Percentiles rank a stretch among this genome's conserved stretches.
Conservation (phyloP, 2,888 invertebrate species). For the Patella caerulea region DNA sequence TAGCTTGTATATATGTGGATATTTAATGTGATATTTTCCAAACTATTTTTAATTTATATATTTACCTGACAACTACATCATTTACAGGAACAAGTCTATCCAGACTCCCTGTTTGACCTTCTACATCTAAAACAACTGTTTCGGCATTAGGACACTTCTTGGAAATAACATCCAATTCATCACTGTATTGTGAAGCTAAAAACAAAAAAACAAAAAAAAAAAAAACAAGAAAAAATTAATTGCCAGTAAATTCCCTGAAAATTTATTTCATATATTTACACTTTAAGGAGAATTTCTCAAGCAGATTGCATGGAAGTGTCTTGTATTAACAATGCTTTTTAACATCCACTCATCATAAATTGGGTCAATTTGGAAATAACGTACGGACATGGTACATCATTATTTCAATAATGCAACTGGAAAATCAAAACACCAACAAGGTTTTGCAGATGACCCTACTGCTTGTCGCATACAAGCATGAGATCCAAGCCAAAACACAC, state of each 20-base stretch:
- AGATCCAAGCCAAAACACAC: not conserved
- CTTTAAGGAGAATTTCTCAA: too few relatives aligned
- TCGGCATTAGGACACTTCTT: constrained; percentile 79
- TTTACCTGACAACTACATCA: constrained; percentile 74
- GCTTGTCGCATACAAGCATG: not conserved
- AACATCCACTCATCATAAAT: too few relatives aligned
- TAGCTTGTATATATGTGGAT: too few relatives aligned
- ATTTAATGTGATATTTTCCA: too few relatives aligned
- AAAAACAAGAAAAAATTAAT: too few relatives aligned
- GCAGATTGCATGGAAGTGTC: too few relatives aligned
- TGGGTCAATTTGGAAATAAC: too few relatives aligned
- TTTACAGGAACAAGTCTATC: constrained; percentile 80
- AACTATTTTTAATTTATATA: not conserved
- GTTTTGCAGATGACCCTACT: not conserved
- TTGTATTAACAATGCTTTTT: too few relatives aligned
- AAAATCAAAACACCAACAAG: not conserved
- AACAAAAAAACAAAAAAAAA: constrained; percentile 26
- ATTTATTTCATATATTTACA: too few relatives aligned
- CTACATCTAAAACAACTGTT: constrained; percentile 86
- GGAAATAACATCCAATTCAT: constrained; percentile 89
- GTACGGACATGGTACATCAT: too few relatives aligned
- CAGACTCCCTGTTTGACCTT: constrained; percentile 80
- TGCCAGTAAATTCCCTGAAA: too few relatives aligned
- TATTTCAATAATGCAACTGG: too few relatives aligned
- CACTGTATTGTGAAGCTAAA: constrained; percentile 84